Conservation (phyloP, 1,140 invertebrate genomes). For the Parapsyche elsis region DNA sequence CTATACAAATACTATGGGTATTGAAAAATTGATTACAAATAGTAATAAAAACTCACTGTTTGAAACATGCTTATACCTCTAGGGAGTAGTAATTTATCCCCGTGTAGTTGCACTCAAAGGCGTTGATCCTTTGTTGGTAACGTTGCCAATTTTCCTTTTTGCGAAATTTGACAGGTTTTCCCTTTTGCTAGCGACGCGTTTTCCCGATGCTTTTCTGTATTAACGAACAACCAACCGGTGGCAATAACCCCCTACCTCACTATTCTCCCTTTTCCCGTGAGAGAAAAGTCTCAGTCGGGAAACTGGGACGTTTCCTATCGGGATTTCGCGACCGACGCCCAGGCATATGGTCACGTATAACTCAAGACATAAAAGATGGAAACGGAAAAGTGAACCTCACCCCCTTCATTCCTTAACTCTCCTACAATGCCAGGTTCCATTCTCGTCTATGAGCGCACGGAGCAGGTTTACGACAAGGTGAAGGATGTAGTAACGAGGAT, state of each 20-base stretch:
- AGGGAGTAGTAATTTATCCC: too few relatives aligned
- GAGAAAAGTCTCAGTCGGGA: neutral
- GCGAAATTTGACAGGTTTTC: slow-evolving; percentile 45
- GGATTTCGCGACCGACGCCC: slow-evolving; percentile 6
- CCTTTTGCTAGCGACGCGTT: slow-evolving; percentile 34
- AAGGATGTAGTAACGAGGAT: slow-evolving; percentile 37
- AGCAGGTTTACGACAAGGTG: slow-evolving; percentile 25
- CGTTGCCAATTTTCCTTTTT: too few relatives aligned
- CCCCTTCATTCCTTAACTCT: neutral
- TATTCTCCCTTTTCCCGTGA: neutral
- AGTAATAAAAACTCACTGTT: too few relatives aligned
- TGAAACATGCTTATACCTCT: too few relatives aligned
- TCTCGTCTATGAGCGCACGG: neutral
- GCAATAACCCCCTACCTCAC: slow-evolving; percentile 45
- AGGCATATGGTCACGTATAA: slow-evolving; percentile 46
- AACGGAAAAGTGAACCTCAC: neutral
- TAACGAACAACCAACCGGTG: slow-evolving; percentile 48
- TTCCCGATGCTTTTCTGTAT: slow-evolving; percentile 42
- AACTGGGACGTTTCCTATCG: neutral
- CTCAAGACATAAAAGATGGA: slow-evolving; percentile 34
- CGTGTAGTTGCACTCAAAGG: too few relatives aligned
- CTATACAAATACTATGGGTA: too few relatives aligned
- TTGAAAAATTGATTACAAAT: too few relatives aligned
- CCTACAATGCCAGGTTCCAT: neutral
- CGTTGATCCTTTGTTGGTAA: too few relatives aligned